phyloP scores from a whole-genome alignment of 2,888 invertebrate species.

The Hydrotaea diabolus region DNA sequence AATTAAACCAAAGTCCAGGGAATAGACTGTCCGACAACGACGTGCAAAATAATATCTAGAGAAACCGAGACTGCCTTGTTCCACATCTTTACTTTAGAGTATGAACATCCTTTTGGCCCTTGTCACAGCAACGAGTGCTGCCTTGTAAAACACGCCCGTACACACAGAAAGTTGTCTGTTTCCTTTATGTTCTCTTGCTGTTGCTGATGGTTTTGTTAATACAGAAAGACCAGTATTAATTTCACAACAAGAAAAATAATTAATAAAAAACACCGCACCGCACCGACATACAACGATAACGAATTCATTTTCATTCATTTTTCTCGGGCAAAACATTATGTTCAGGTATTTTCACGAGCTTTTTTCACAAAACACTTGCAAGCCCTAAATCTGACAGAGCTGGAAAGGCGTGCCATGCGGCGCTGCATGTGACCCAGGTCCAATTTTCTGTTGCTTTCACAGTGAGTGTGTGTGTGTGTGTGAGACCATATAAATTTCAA shows the following conservation, averaged over 20 bases:
- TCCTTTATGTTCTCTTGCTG: background rate
- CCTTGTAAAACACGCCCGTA: background rate
- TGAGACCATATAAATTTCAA: background rate
- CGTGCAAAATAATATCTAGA: too few relatives aligned
- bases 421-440: background rate
- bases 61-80: too few relatives aligned
- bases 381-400: background rate
- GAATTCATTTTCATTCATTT: background rate
- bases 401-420: background rate
- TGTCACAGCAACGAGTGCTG: too few relatives aligned
- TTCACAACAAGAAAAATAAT: conserved; percentile 12
- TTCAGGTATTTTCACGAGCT: background rate
- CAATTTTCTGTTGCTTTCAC: too few relatives aligned
- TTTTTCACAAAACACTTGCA: background rate
- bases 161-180: background rate
- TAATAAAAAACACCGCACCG: background rate
- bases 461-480: background rate
- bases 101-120: too few relatives aligned
- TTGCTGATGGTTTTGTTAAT: background rate
- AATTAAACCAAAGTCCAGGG: too few relatives aligned
- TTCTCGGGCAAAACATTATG: background rate
- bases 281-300: background rate
- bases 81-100: too few relatives aligned
- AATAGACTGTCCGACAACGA: too few relatives aligned
- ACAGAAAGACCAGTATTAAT: background rate